Evolutionary conservation across 2,797 vertebrate species (phyloP), one percentile per base, ranked within the genome.

Genomic region (Morelia viridis): DNA sequence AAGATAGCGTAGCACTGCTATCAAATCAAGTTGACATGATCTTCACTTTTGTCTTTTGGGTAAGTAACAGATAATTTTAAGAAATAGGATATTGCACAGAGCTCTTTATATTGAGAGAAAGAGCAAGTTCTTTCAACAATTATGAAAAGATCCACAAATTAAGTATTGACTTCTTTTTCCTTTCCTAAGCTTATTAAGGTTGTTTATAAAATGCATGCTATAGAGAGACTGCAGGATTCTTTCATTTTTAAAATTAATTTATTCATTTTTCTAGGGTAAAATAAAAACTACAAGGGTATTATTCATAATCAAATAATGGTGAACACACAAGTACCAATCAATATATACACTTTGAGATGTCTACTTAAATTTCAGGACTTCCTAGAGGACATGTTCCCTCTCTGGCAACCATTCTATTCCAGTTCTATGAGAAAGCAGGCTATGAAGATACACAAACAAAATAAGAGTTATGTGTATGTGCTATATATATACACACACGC

Each of bases 61-160:
- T 28, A 87, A 0, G 0, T 4, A 60, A 53, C 0, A 17, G 80
- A 50, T 1, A 5, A 71, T 57, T 9, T 91, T 89, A 0, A 0
- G 0, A 13, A 87, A 87, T 85, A 71, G 1, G n/a, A 5, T 26
- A 65, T 31, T 83, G 17, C 28, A 35, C 1, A 89, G 41, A 89
- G 56, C 15, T 87, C 58, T 61, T 61, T 35, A 41, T 6, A 12
- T 31, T 22, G 12, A 56, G 9, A 41, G 56, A 7, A 10, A 60
- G 19, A 41, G 31, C 28, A 71, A 3, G 31, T 26, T 11, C 56
- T 91, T 86, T 94, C 41, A 61, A 6, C 84, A 60, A 3, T 85
- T 90, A 89, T 31, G 76, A 85, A 5, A 91, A 58, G n/a, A 93
- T 88, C 89, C 12, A 88, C 0, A 31, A 53, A 24, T 87, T 85